A percentile compares a stretch with the other conserved stretches of the same genome.
These are phyloP conservation scores for Lithosia quadra DNA, from an alignment of 2,888 invertebrate species.

Conservation along the genomic window DNA sequence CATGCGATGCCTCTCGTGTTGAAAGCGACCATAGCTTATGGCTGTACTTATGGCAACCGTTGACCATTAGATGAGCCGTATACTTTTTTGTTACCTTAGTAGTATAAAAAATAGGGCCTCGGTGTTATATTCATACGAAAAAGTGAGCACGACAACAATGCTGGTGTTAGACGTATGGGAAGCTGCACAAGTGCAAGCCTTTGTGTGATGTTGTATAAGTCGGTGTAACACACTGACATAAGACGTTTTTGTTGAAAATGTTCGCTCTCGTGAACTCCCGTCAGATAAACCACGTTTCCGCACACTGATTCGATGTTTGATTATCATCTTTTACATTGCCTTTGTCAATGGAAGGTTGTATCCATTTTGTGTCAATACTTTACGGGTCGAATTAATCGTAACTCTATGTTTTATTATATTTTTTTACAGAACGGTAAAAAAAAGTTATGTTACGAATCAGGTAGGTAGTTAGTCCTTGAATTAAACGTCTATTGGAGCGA, in stretches of 20 bases:
- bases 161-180: conserved; percentile 71
- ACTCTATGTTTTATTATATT: too few species aligned
- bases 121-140: conserved; percentile 32
- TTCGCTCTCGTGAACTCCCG: conserved; percentile 39
- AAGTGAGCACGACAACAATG: conserved; percentile 72
- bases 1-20: too few species aligned
- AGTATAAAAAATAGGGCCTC: neutral
- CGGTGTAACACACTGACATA: conserved; percentile 64
- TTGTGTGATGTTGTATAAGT: conserved; percentile 72
- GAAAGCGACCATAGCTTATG: neutral
- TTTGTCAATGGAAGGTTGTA: neutral
- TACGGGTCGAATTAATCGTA: too few species aligned
- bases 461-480: too few species aligned
- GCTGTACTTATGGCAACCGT: too few species aligned
- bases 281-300: conserved; percentile 45
- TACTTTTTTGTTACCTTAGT: neutral
- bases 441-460: too few species aligned
- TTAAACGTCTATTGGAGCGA: too few species aligned
- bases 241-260: conserved; percentile 47
- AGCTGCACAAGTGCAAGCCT: conserved; percentile 74
- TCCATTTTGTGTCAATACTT: neutral
- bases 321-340: conserved; percentile 31
- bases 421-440: too few species aligned
- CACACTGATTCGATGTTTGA: conserved; percentile 17
- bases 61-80: too few species aligned